These are phyloP conservation scores for Carcinoscorpius rotundicauda DNA, from an alignment of 1,140 invertebrate species.

Conservation along the genomic window DNA sequence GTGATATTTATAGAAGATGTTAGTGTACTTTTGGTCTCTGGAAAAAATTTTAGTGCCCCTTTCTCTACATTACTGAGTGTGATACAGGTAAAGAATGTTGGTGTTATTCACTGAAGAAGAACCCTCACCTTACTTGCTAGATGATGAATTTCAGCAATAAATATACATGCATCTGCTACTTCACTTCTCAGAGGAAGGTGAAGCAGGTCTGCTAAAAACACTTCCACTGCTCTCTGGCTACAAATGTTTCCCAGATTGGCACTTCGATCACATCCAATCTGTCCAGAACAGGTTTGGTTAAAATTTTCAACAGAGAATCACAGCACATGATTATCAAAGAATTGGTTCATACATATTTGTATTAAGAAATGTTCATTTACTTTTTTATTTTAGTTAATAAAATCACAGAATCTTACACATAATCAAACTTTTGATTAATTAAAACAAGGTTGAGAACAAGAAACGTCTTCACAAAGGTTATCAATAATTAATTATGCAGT, in stretches of 20 bases:
- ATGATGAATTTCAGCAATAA: conserved; percentile 92
- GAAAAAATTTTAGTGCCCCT: neutral
- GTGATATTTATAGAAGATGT: neutral
- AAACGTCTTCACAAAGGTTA: too few relatives aligned
- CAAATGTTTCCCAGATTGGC: conserved; percentile 56
- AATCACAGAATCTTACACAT: too few relatives aligned
- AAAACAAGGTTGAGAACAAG: too few relatives aligned
- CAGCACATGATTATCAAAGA: too few relatives aligned
- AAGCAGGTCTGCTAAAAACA: conserved; percentile 55
- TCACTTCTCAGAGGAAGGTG: conserved; percentile 50
- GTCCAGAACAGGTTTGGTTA: conserved; percentile 20
- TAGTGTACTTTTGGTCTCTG: neutral
- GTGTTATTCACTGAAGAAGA: neutral
- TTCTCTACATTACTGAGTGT: neutral
- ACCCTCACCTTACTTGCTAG: conserved; percentile 53
- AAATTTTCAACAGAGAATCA: too few relatives aligned
- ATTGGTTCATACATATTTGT: too few relatives aligned
- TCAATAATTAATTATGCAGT: too few relatives aligned
- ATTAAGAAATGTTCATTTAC: too few relatives aligned
- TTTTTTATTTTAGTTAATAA: too few relatives aligned
- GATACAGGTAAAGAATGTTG: too few relatives aligned
- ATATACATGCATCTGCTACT: conserved; percentile 64
- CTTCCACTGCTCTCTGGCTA: conserved; percentile 39
- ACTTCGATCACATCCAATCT: conserved; percentile 79
- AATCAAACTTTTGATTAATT: too few relatives aligned